These are phyloP conservation scores for Ictalurus furcatus DNA, from an alignment of 2,113 vertebrate genomes.

Conservation along the genomic window DNA sequence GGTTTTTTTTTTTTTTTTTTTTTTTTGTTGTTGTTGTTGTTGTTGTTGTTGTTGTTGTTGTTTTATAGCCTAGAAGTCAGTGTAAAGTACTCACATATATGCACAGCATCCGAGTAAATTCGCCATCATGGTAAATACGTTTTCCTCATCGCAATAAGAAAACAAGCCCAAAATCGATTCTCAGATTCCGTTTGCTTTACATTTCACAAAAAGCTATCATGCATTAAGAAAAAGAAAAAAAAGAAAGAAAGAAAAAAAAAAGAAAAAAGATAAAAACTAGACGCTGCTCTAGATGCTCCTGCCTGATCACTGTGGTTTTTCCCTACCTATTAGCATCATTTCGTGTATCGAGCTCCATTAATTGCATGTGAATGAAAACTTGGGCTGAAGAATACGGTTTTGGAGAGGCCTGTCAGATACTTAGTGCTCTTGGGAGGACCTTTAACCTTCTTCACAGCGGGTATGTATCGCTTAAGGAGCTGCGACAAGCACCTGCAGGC, in stretches of 20 bases:
- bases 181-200: not conserved
- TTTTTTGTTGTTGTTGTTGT: too few relatives aligned
- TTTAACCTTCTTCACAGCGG: constrained; percentile 78
- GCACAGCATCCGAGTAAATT: constrained; percentile 1
- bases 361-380: constrained; percentile 81
- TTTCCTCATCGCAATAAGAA: not conserved
- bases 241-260: not conserved
- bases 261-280: not conserved
- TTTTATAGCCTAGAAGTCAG: not conserved
- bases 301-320: constrained; percentile 53
- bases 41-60: too few relatives aligned
- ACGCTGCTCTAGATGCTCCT: not conserved
- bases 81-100: constrained; percentile 14
- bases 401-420: constrained; percentile 81
- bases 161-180: not conserved
- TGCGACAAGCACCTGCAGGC: constrained; percentile 77
- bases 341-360: constrained; percentile 81
- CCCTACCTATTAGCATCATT: constrained; percentile 80
- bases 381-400: constrained; percentile 76
- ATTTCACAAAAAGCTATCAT: not conserved
- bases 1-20: not conserved
- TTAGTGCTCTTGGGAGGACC: constrained; percentile 80
- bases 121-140: not conserved
- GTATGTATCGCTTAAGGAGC: constrained; percentile 72
- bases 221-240: not conserved